Conservation (phyloP, 2,888 invertebrate species). For the Orchesellides sinensis region DNA sequence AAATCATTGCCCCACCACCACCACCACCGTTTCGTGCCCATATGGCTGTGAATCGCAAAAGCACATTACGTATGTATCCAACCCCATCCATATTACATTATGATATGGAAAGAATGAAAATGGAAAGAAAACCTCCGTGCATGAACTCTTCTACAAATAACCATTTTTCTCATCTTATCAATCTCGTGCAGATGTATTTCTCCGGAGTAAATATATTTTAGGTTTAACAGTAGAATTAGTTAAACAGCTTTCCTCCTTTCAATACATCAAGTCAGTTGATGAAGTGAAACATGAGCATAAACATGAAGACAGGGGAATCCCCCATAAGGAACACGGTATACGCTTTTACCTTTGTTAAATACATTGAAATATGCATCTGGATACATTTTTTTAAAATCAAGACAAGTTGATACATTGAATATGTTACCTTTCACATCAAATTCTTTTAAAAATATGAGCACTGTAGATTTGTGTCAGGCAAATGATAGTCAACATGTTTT, state of each 20-base stretch:
- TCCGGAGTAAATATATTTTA: slow-evolving; percentile 75
- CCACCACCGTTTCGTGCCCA: slow-evolving; percentile 54
- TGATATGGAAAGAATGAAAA: slow-evolving; percentile 24
- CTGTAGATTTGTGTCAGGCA: no score
- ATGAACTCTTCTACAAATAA: slow-evolving; percentile 75
- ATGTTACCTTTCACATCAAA: no score
- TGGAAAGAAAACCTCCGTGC: slow-evolving; percentile 59
- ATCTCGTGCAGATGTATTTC: slow-evolving; percentile 76
- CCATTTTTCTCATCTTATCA: slow-evolving; percentile 76
- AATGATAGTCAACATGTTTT: no score
- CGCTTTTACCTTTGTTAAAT: no score
- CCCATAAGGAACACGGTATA: no score
- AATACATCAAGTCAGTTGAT: slow-evolving; percentile 62
- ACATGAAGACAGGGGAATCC: no score
- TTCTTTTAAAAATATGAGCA: no score
- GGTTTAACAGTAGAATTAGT: slow-evolving; percentile 74
- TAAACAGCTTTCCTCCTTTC: slow-evolving; percentile 63
- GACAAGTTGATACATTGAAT: no score
- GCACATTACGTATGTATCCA: slow-evolving; percentile 32
- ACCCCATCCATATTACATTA: neutral
- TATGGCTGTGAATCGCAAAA: slow-evolving; percentile 57
- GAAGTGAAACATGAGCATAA: no score
- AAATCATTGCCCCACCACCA: slow-evolving; percentile 34
- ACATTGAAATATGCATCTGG: no score
- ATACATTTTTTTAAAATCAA: no score